Evolutionary conservation across 2,113 vertebrate species (phyloP).

Genomic region (Chlorodrepanis virens): DNA sequence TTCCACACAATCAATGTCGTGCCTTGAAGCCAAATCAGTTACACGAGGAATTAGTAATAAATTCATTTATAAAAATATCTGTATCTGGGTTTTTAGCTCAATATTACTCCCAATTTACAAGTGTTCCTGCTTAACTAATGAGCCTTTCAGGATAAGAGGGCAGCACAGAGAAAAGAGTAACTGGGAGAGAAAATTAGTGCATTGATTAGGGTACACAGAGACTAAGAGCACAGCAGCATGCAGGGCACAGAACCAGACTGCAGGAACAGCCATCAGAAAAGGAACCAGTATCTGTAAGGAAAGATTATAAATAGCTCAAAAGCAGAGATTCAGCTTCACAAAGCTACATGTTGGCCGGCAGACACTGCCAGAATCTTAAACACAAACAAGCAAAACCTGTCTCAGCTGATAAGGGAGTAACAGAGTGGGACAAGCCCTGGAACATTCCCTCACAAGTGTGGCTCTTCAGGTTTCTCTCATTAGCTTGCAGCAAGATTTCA

Average conservation of each 20-base stretch:
- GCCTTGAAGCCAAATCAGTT: background rate
- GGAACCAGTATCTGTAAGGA: background rate
- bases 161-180: background rate
- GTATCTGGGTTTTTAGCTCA: background rate
- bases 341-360: background rate
- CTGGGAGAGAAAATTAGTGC: background rate
- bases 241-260: background rate
- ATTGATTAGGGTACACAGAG: background rate
- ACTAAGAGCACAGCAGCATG: background rate
- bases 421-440: background rate
- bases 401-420: background rate
- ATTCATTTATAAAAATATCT: background rate
- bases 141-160: background rate
- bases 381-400: slow-evolving; percentile 1
- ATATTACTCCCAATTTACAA: background rate
- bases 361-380: background rate
- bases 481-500: background rate
- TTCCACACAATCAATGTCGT: accelerated
- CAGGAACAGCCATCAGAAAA: background rate
- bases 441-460: background rate
- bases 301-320: background rate
- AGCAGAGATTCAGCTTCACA: background rate
- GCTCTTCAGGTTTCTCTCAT: background rate
- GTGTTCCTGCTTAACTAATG: background rate
- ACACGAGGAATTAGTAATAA: background rate